Evolutionary conservation across 2,113 vertebrate genomes (phyloP), one percentile per base, ranked within the genome.

Genomic region (Oryzias curvinotus): DNA sequence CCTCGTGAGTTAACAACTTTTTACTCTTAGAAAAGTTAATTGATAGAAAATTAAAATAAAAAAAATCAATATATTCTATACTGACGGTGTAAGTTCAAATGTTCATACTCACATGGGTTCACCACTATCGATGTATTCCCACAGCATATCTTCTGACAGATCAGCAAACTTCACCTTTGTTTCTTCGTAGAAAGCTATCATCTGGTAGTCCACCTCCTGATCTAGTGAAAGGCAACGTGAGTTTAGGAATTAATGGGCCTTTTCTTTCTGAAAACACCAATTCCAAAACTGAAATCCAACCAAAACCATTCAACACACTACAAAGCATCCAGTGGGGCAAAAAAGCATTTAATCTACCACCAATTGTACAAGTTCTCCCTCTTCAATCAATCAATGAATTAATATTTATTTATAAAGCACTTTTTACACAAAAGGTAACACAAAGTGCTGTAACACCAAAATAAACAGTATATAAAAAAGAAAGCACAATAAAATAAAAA

Each of bases 91-190:
- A 23, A 51, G 61, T 58, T 61, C 36, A 65, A 56, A 59, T 0
- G 21, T 30, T 52, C 21, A 43, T 64, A 93, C 95, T 94, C 89
- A 98, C 97, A 98, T 96, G 64, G 96, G 96, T 79, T 98, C 97
- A 56, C 97, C 97, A 0, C 96, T 98, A 57, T 97, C 89, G 69
- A 98, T 94, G 75, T 98, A 98, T 0, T 98, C 96, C 96, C 95
- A 95, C 1, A 99, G 90, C 73, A 98, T 91, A 57, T 93, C 93
- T 78, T 98, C 95, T 0, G 97, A 98, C n/a, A 99, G 90, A 50
- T 94, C 91, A 6, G 96, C 93, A 93, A 99, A 99, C 78, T 91
- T 95, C 62, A 99, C 96, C 78, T 89, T 93, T 5, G 97, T 99
- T 85, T 98, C 97, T 90, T 99, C 97, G 23, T 92, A 92, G 90